These are phyloP conservation scores for Heliconius charithonia DNA, from an alignment of 2,888 invertebrate genomes.

Conservation along the genomic window DNA sequence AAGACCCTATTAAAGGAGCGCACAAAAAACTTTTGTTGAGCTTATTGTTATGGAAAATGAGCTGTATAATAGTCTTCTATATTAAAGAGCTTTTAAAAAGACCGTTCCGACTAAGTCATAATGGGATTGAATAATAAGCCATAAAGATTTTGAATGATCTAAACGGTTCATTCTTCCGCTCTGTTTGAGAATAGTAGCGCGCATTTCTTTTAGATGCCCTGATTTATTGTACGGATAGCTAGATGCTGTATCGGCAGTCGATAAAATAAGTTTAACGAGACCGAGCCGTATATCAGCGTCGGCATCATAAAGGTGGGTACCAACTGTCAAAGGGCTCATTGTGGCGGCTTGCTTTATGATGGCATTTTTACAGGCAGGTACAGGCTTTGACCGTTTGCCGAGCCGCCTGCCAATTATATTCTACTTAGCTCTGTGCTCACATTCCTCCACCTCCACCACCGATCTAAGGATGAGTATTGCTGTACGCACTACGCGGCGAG, in stretches of 20 bases:
- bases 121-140: constrained; percentile 80
- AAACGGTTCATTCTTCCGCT: constrained; percentile 75
- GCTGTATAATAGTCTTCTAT: constrained; percentile 76
- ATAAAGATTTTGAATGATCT: constrained; percentile 79
- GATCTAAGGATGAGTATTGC: constrained; percentile 45
- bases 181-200: constrained; percentile 66
- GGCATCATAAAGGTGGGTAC: constrained; percentile 81
- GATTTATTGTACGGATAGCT: constrained; percentile 74
- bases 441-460: constrained; percentile 33
- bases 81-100: constrained; percentile 73
- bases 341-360: constrained; percentile 80
- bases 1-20: constrained; percentile 68
- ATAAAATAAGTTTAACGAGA: constrained; percentile 82
- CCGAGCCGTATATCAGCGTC: constrained; percentile 76
- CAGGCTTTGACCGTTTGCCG: constrained; percentile 75
- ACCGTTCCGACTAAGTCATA: constrained; percentile 75
- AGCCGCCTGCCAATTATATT: constrained; percentile 82
- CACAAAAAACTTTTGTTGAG: constrained; percentile 68
- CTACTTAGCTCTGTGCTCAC: constrained; percentile 73
- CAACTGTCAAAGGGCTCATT: constrained; percentile 82
- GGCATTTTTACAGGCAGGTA: constrained; percentile 82
- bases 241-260: constrained; percentile 74
- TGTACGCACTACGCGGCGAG: constrained; percentile 26
- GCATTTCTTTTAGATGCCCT: constrained; percentile 66
- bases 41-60: constrained; percentile 78